Evolutionary conservation across 1,140 invertebrate genomes (phyloP).

Genomic region (Heliothis subflexa): DNA sequence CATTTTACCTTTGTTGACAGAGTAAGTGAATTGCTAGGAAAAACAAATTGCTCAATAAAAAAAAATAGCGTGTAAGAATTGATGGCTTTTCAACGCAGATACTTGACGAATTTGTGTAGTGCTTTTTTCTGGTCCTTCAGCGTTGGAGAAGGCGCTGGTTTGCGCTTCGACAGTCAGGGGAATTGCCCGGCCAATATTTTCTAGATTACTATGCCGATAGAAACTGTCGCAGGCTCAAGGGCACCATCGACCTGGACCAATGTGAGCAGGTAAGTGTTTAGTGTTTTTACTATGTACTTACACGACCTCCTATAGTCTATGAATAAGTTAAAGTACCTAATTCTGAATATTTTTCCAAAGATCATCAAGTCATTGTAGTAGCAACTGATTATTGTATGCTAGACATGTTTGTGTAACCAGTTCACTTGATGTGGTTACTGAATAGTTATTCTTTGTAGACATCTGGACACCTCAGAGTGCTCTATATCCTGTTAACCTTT

Average conservation of each 20-base stretch:
- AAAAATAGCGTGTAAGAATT: neutral
- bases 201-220: slow-evolving; percentile 97
- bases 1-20: slow-evolving; percentile 73
- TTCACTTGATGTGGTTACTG: too few relatives aligned
- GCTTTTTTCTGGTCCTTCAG: slow-evolving; percentile 84
- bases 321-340: too few relatives aligned
- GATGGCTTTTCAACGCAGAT: slow-evolving; percentile 13
- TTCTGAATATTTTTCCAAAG: too few relatives aligned
- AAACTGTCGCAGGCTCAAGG: slow-evolving; percentile 94
- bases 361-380: too few relatives aligned
- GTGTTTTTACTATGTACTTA: neutral
- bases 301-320: too few relatives aligned
- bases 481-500: too few relatives aligned
- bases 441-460: too few relatives aligned
- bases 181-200: slow-evolving; percentile 96
- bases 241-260: slow-evolving; percentile 96
- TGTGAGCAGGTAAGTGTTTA: slow-evolving; percentile 94
- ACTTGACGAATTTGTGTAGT: slow-evolving; percentile 31
- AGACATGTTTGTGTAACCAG: too few relatives aligned
- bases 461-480: too few relatives aligned
- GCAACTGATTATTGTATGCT: too few relatives aligned
- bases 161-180: slow-evolving; percentile 94
- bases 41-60: neutral
- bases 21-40: slow-evolving; percentile 50
- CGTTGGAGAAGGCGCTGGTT: slow-evolving; percentile 98